Conservation (phyloP, 2,113 vertebrate genomes). For the Trematomus loennbergii region DNA sequence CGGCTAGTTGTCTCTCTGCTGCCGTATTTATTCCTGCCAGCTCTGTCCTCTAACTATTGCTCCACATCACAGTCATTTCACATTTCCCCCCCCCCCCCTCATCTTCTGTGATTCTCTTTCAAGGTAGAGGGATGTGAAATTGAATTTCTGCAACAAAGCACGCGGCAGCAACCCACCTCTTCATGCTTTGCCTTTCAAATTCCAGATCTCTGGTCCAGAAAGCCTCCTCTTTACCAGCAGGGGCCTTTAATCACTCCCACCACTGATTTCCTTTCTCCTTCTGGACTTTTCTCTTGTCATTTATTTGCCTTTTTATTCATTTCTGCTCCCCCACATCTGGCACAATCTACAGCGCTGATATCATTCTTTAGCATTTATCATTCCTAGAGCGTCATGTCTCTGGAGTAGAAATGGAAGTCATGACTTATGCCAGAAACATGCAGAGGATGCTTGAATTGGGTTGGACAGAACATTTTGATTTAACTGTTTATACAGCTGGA, state of each 20-base stretch:
- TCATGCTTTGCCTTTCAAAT: constrained; percentile 48
- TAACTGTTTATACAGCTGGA: constrained; percentile 58
- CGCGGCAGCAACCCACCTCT: constrained; percentile 43
- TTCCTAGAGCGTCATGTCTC: constrained; percentile 31
- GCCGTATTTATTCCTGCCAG: constrained; percentile 36
- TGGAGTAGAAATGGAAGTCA: constrained; percentile 15
- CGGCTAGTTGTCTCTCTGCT: constrained; percentile 24
- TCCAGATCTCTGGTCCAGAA: constrained; percentile 41
- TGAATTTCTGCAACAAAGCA: constrained; percentile 57
- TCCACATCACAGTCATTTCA: constrained; percentile 38
- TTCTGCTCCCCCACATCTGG: constrained; percentile 37
- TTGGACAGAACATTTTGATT: constrained; percentile 39
- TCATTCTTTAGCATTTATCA: constrained; percentile 26
- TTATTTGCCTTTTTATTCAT: constrained; percentile 41
- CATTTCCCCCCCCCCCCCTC: neutral
- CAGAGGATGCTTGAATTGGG: constrained; percentile 20
- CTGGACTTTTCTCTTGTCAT: constrained; percentile 12
- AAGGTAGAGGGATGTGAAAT: constrained; percentile 48
- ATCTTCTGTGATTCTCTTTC: constrained; percentile 34
- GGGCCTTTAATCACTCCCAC: constrained; percentile 41
- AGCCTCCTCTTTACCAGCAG: constrained; percentile 35
- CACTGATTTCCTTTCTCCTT: constrained; percentile 20
- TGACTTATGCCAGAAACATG: constrained; percentile 21
- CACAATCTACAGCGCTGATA: constrained; percentile 20
- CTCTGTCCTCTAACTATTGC: constrained; percentile 23